A percentile compares a stretch with the other conserved stretches of the same genome.
Conservation (phyloP, 2,797 vertebrate species). For the Myotis daubentonii region DNA sequence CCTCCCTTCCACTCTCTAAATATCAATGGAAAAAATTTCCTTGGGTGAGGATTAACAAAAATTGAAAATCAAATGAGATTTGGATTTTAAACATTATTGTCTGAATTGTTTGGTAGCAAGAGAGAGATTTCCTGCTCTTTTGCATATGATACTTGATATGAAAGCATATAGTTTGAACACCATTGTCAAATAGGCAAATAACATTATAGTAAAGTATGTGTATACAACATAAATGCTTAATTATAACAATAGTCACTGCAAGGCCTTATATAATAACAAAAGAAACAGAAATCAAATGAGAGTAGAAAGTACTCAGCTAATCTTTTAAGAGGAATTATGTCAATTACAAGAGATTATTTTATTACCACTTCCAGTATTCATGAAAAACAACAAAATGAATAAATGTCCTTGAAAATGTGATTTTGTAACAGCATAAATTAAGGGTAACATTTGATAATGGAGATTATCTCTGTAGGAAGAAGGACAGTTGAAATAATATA, state of each 20-base stretch:
- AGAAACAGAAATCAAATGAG: neutral
- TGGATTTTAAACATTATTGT: slow-evolving; percentile 29
- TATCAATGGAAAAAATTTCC: too few relatives aligned
- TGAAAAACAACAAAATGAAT: neutral
- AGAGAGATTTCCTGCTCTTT: slow-evolving; percentile 34
- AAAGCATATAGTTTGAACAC: neutral
- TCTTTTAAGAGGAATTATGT: slow-evolving; percentile 2
- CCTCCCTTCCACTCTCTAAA: too few relatives aligned
- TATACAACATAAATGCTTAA: neutral
- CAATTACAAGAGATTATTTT: neutral
- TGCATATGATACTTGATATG: neutral
- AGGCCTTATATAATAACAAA: neutral
- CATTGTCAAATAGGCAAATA: neutral
- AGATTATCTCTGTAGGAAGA: neutral
- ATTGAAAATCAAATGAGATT: neutral
- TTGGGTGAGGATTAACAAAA: too few relatives aligned
- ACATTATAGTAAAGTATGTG: neutral
- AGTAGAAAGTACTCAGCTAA: neutral
- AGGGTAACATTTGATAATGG: neutral
- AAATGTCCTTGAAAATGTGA: slow-evolving; percentile 5
- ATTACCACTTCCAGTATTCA: neutral
- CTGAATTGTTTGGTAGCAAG: slow-evolving; percentile 41
- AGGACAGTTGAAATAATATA: neutral
- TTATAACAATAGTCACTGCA: neutral
- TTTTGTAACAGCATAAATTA: neutral